Evolutionary conservation across 2,113 vertebrate species (phyloP).

Genomic region (Thryonomys swinderianus): DNA sequence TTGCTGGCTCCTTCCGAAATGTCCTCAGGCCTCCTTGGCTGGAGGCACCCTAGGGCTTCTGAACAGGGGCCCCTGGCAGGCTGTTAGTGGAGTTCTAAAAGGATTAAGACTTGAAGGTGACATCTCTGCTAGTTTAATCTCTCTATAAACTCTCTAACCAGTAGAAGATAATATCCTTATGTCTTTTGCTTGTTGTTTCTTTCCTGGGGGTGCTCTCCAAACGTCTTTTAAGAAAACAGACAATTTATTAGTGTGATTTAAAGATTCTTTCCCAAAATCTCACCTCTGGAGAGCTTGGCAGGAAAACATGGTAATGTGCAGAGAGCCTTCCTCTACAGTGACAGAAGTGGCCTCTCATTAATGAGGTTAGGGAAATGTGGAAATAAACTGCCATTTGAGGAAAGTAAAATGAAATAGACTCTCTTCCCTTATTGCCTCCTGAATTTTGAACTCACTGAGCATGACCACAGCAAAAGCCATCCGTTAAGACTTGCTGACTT

Average conservation of each 20-base stretch:
- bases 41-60: constrained; percentile 68
- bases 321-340: constrained; percentile 59
- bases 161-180: constrained; percentile 64
- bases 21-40: constrained; percentile 68
- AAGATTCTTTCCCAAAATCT: constrained; percentile 64
- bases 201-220: constrained; percentile 72
- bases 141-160: constrained; percentile 63
- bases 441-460: constrained; percentile 66
- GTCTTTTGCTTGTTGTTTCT: constrained; percentile 62
- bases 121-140: constrained; percentile 71
- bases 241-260: constrained; percentile 78
- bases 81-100: constrained; percentile 59
- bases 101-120: constrained; percentile 74
- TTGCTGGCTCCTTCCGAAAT: background rate
- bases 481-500: constrained; percentile 39
- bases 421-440: background rate
- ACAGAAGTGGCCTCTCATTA: constrained; percentile 66
- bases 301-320: constrained; percentile 62
- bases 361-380: constrained; percentile 61
- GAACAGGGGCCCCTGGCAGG: constrained; percentile 51
- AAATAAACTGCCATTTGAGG: constrained; percentile 21
- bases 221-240: constrained; percentile 73
- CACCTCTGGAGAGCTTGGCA: constrained; percentile 68
- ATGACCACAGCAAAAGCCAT: constrained; percentile 46
- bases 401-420: background rate